Conservation (phyloP, 1,140 invertebrate genomes). For the Teleopsis dalmanni region DNA sequence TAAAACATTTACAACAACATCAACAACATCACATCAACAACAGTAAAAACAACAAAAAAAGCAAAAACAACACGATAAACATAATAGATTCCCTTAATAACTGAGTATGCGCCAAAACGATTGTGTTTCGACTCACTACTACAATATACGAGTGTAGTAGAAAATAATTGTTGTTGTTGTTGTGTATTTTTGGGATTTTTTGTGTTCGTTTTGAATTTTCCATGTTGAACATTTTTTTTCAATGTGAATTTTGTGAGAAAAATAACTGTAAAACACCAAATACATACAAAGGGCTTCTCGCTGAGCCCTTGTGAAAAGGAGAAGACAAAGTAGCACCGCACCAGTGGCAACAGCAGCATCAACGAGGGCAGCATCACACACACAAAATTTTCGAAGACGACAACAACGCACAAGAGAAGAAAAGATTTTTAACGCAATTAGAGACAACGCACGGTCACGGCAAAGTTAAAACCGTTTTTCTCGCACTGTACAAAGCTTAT, state of each 20-base stretch:
- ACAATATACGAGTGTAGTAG: too few species aligned
- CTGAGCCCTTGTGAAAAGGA: constrained; percentile 5
- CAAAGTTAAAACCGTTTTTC: constrained; percentile 2
- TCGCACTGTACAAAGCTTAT: too few species aligned
- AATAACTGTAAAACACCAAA: too few species aligned
- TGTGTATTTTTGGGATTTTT: too few species aligned
- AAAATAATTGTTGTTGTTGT: too few species aligned
- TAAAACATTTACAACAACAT: constrained; percentile 2
- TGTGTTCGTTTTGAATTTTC: too few species aligned
- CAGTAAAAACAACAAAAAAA: constrained; percentile 3
- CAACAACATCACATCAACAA: neutral
- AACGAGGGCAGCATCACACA: neutral
- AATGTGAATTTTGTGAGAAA: too few species aligned
- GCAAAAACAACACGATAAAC: constrained; percentile 1
- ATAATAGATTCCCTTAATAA: neutral
- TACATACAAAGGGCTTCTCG: too few species aligned
- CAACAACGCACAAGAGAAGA: constrained; percentile 4
- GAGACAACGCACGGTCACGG: constrained; percentile 6
- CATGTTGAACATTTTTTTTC: too few species aligned
- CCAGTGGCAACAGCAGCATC: constrained; percentile 8
- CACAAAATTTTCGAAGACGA: neutral
- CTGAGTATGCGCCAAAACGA: neutral
- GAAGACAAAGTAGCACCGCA: constrained; percentile 15
- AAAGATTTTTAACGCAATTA: constrained; percentile 8
- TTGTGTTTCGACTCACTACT: too few species aligned